Evolutionary conservation across 2,797 vertebrate genomes (phyloP).

Genomic region (Etheostoma perlongum): DNA sequence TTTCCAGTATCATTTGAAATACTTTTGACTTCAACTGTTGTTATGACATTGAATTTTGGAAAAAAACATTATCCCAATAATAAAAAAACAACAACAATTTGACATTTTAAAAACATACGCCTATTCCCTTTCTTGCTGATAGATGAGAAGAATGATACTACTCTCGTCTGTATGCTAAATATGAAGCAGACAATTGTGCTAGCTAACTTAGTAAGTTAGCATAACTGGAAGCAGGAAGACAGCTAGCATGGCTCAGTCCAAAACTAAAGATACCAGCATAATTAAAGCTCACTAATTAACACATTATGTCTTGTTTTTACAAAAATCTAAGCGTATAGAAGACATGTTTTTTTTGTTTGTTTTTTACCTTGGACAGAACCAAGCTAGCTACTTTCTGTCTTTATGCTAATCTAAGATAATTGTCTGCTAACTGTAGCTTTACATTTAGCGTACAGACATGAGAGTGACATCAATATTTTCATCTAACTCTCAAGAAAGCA

Average conservation of each 20-base stretch:
- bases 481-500: constrained; percentile 12
- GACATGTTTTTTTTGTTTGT: neutral
- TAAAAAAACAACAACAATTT: too few species aligned
- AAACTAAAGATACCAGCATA: neutral
- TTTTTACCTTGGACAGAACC: neutral
- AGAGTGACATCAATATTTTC: neutral
- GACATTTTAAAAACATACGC: neutral
- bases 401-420: neutral
- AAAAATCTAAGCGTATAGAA: neutral
- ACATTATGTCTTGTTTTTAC: too few species aligned
- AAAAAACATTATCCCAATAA: neutral
- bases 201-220: neutral
- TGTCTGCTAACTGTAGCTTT: neutral
- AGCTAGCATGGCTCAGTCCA: neutral
- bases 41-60: neutral
- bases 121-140: neutral
- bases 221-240: neutral
- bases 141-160: neutral
- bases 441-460: neutral
- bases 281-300: neutral
- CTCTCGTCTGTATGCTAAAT: too few species aligned
- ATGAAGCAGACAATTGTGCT: too few species aligned
- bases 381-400: neutral
- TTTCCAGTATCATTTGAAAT: constrained; percentile 35
- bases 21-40: constrained; percentile 4